Evolutionary conservation across 2,797 vertebrate genomes (phyloP).

Genomic region (Octomys mimax): DNA sequence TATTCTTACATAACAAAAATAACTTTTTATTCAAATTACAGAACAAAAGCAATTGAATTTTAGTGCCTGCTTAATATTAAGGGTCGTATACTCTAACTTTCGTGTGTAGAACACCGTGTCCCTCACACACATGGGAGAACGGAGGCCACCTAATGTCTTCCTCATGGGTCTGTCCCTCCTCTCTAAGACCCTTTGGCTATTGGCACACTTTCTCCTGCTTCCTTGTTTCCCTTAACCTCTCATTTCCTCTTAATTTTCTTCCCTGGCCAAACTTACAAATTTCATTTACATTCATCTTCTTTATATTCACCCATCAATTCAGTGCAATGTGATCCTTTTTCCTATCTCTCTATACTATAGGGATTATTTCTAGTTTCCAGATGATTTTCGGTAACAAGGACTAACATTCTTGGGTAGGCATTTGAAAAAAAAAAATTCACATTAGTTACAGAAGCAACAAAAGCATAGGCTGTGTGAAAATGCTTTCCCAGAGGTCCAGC

Average conservation of each 20-base stretch:
- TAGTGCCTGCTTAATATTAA: constrained; percentile 12
- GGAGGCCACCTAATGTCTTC: neutral
- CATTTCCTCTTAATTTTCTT: neutral
- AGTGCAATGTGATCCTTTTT: neutral
- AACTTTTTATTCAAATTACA: neutral
- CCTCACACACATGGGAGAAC: neutral
- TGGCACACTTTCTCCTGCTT: neutral
- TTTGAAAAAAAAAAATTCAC: neutral
- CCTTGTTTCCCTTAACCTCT: neutral
- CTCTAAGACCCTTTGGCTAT: neutral
- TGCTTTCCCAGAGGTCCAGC: neutral
- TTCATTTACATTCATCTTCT: neutral
- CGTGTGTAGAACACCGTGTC: neutral
- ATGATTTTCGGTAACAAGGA: constrained; percentile 13
- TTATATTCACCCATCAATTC: neutral
- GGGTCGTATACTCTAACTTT: neutral
- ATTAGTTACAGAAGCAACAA: neutral
- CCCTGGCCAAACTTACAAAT: neutral
- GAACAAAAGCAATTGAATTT: constrained; percentile 18
- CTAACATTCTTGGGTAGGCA: neutral
- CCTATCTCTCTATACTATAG: neutral
- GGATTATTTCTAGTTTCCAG: neutral
- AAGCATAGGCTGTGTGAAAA: neutral
- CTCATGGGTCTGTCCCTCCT: neutral
- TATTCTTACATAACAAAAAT: neutral